A percentile compares a stretch with the other conserved stretches of the same genome.
phyloP scores from a whole-genome alignment of 2,113 vertebrate genomes.

The Ciconia boyciana region DNA sequence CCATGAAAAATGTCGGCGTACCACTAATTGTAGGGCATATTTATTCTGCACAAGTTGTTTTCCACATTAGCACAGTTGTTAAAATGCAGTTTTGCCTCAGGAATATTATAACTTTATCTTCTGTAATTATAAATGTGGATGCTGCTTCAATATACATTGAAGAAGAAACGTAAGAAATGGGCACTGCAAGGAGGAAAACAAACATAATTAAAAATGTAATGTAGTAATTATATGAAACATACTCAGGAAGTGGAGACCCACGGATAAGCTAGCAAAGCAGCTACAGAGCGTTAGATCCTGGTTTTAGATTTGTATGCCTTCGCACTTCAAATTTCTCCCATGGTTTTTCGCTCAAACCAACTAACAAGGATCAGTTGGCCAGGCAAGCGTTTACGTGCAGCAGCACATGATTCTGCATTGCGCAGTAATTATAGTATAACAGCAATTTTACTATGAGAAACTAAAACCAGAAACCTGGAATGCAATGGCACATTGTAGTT shows the following conservation, averaged over 20 bases:
- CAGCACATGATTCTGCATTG: background rate
- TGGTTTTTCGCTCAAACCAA: conserved; percentile 64
- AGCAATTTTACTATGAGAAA: background rate
- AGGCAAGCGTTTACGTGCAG: conserved; percentile 41
- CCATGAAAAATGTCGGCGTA: conserved; percentile 51
- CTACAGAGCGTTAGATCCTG: background rate
- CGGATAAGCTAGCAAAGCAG: background rate
- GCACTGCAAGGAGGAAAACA: conserved; percentile 3
- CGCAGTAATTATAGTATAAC: background rate
- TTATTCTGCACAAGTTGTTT: conserved; percentile 69
- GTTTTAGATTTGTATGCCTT: conserved; percentile 36
- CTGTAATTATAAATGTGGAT: conserved; percentile 61
- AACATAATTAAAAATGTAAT: conserved; percentile 46
- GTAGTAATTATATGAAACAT: background rate
- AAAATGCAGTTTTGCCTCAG: conserved; percentile 61
- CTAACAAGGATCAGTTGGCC: conserved; percentile 60
- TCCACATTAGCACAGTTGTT: conserved; percentile 64
- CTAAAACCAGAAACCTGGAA: background rate
- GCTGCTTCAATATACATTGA: background rate
- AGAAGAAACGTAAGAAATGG: background rate
- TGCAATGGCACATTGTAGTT: background rate
- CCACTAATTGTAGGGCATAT: conserved; percentile 74
- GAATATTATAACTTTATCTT: conserved; percentile 64
- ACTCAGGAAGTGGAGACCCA: background rate
- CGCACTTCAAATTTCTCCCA: conserved; percentile 55